A percentile compares a stretch with the other conserved stretches of the same genome.
Evolutionary conservation across 2,113 vertebrate species (phyloP).

Genomic region (Nothoprocta pentlandii): DNA sequence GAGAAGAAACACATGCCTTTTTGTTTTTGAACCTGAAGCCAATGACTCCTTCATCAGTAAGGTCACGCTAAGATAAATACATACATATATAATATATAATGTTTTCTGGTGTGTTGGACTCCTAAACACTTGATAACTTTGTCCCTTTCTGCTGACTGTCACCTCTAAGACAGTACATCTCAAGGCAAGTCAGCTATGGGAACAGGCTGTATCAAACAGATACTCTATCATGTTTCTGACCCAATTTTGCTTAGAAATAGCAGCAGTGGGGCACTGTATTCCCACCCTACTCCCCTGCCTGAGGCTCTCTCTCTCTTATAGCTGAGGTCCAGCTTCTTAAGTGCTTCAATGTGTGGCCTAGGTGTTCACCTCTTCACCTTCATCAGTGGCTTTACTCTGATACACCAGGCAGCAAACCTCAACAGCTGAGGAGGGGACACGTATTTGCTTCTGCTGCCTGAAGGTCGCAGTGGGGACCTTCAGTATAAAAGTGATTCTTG

Average conservation of each 20-base stretch:
- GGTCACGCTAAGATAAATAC: not conserved
- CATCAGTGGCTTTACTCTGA: not conserved
- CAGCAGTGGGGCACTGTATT: not conserved
- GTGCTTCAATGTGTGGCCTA: not conserved
- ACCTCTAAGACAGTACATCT: not conserved
- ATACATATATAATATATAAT: too few species aligned
- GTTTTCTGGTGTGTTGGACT: not conserved
- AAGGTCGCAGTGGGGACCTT: not conserved
- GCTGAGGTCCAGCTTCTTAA: not conserved
- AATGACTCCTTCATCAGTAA: not conserved
- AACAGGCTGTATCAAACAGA: not conserved
- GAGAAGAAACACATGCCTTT: not conserved
- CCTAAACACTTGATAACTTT: not conserved
- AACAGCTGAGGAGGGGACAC: not conserved
- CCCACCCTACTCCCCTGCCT: not conserved
- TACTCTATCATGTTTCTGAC: not conserved
- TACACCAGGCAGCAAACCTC: not conserved
- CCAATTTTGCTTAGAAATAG: not conserved
- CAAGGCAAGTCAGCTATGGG: not conserved
- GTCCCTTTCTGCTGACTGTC: not conserved
- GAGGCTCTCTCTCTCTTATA: not conserved
- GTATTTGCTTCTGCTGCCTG: slow-evolving; percentile 1
- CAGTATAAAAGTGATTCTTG: not conserved
- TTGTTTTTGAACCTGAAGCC: not conserved
- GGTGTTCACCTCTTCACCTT: not conserved